Evolutionary conservation across 2,113 vertebrate genomes (phyloP), one percentile per base, ranked within the genome.

Genomic region (Actenoides hombroni): DNA sequence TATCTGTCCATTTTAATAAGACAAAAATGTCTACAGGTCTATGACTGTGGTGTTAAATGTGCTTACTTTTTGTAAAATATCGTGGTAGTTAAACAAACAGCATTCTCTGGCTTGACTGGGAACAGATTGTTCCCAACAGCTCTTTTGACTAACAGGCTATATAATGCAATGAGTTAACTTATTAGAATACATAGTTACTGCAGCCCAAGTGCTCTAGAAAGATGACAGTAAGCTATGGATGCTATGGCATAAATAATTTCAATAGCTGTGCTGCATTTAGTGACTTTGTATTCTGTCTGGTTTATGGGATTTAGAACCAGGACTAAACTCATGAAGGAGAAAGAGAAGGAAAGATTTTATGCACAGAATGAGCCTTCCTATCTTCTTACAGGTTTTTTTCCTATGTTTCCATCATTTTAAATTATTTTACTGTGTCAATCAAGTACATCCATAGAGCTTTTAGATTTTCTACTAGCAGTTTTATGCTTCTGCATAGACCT

Each of bases 41-140:
- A 57, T 37, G 51, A 91, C 49, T 65, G 11, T 89, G 51, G 74
- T 86, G 75, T 64, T 94, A 77, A 93, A 91, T 81, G 56, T 96
- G 90, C 94, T 97, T 95, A 82, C 88, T 83, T 94, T 94, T 89
- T 89, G 75, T 80, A 94, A 87, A 96, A 88, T 95, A 92, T 78
- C 71, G 63, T 5, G 89, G 65, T 61, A 69, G 63, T 88, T 95
- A 90, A 76, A 90, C 39, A 91, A 92, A 90, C 67, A 93, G 19
- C 44, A 49, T 95, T 76, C 90, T 68, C 76, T 70, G 64, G 31
- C 83, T 83, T 78, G 82, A 91, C 90, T 88, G 46, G 83, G 88
- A 95, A 92, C 95, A 93, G 91, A 93, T 53, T 82, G 78, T 96
- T 92, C 83, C 91, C 92, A 53, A 42, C 82, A 70, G 51, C 91